Percentiles rank a stretch among this genome's conserved stretches.
These are phyloP conservation scores for Agriotes lineatus DNA, from an alignment of 2,888 invertebrate species.

Conservation along the genomic window DNA sequence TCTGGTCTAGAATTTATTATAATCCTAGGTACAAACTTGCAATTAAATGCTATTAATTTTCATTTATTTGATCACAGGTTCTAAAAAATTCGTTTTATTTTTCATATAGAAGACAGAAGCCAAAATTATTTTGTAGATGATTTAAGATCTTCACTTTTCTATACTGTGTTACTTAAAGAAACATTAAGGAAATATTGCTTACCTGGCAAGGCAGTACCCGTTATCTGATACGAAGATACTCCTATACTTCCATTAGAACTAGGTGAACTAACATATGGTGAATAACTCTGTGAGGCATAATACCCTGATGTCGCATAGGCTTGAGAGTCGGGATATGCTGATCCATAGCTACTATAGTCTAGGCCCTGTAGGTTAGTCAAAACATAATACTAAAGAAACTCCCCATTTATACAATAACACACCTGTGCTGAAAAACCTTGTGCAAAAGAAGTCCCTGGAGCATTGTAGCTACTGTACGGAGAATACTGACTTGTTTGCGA, in stretches of 20 bases:
- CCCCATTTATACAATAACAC: background rate
- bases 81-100: no score
- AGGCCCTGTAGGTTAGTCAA: slow-evolving; percentile 62
- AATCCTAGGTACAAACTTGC: no score
- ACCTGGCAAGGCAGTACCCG: slow-evolving; percentile 74
- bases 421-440: slow-evolving; percentile 71
- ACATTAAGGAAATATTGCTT: no score
- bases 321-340: slow-evolving; percentile 69
- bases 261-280: slow-evolving; percentile 81
- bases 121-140: no score
- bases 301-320: slow-evolving; percentile 74
- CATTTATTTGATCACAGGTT: no score
- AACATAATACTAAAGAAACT: no score
- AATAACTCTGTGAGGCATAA: slow-evolving; percentile 80
- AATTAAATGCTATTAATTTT: no score
- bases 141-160: no score
- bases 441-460: slow-evolving; percentile 70
- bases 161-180: no score
- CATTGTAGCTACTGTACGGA: slow-evolving; percentile 68
- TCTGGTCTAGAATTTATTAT: no score
- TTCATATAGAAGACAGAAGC: no score
- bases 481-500: slow-evolving; percentile 65
- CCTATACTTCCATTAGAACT: slow-evolving; percentile 78
- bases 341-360: slow-evolving; percentile 71
- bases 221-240: slow-evolving; percentile 73